Conservation (phyloP, 2,113 vertebrate genomes). For the Actenoides hombroni region DNA sequence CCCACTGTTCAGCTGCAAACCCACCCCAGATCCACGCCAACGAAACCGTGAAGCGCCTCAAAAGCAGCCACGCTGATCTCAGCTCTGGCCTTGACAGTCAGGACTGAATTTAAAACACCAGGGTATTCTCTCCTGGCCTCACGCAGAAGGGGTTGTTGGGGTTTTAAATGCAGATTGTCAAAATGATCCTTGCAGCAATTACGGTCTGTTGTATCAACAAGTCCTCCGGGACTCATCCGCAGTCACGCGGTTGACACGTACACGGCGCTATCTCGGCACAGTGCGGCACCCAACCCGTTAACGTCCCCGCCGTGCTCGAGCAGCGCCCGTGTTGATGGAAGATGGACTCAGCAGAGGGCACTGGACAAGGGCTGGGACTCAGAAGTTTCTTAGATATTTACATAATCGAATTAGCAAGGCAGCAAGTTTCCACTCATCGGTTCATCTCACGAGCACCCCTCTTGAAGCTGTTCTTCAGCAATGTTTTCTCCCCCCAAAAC, state of each 20-base stretch:
- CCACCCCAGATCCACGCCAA: background rate
- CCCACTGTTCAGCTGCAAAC: background rate
- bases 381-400: background rate
- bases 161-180: constrained; percentile 64
- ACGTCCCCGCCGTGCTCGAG: background rate
- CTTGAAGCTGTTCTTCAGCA: background rate
- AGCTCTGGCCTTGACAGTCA: background rate
- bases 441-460: background rate
- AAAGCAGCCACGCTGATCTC: background rate
- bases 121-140: background rate
- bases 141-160: constrained; percentile 11
- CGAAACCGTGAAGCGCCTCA: fast-evolving
- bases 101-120: background rate
- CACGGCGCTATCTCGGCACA: background rate
- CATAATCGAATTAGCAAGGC: background rate
- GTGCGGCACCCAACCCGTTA: background rate
- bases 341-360: background rate
- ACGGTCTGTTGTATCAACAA: constrained; percentile 60
- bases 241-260: constrained; percentile 33
- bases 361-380: background rate
- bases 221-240: constrained; percentile 37
- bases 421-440: background rate
- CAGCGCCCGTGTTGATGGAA: background rate
- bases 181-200: constrained; percentile 43
- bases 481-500: background rate